phyloP scores from a whole-genome alignment of 2,797 vertebrate species.

The Jordanella pulchra region DNA sequence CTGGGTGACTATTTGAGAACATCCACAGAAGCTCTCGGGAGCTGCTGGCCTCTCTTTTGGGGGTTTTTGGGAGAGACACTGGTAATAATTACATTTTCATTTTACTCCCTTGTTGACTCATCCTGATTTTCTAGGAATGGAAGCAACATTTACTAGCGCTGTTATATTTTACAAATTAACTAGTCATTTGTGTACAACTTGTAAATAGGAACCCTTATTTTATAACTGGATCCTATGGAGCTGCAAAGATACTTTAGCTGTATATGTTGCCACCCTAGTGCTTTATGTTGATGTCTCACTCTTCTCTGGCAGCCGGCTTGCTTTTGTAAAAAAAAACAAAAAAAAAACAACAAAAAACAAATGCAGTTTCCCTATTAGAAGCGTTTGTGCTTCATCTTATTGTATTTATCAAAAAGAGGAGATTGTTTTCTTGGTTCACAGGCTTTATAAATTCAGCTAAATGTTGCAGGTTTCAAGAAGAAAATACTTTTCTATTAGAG shows the following conservation, averaged over 20 bases:
- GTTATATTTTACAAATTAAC: neutral
- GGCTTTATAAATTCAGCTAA: too few relatives aligned
- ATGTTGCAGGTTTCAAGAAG: neutral
- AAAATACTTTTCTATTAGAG: neutral
- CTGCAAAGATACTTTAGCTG: neutral
- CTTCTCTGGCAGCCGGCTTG: neutral
- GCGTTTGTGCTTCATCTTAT: neutral
- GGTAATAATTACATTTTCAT: slow-evolving; percentile 54
- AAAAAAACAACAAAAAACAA: neutral
- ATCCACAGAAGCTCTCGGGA: neutral
- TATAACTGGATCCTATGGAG: neutral
- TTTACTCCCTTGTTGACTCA: slow-evolving; percentile 40
- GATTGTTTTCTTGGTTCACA: too few relatives aligned
- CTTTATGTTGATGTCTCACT: neutral
- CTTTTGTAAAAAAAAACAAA: neutral
- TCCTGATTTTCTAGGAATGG: slow-evolving; percentile 19
- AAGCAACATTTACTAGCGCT: slow-evolving; percentile 27
- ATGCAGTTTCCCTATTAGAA: neutral
- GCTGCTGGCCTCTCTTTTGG: slow-evolving; percentile 22
- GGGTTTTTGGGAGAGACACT: slow-evolving; percentile 34
- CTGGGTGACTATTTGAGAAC: neutral
- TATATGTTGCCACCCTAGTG: neutral
- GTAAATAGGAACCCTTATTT: neutral
- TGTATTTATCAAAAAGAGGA: too few relatives aligned
- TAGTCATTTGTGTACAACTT: too few relatives aligned